Percentiles rank a stretch among this genome's conserved stretches.
phyloP scores from a whole-genome alignment of 2,797 vertebrate genomes.

The Sarcophilus harrisii region DNA sequence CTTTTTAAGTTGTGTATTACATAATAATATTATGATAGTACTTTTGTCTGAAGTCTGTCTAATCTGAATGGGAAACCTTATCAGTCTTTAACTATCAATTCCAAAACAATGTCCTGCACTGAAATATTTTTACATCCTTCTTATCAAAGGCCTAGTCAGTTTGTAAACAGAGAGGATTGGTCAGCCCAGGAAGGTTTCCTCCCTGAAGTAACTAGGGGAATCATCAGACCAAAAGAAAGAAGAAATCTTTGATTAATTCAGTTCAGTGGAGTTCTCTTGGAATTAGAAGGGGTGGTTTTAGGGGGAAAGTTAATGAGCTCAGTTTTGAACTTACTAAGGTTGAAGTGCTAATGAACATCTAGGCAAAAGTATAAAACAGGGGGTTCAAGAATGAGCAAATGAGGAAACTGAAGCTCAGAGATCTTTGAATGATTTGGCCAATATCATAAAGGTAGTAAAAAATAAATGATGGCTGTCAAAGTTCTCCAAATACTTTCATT shows the following conservation, averaged over 20 bases:
- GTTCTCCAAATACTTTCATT: neutral
- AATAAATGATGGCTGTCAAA: neutral
- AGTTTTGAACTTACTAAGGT: neutral
- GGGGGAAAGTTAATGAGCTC: neutral
- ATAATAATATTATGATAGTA: neutral
- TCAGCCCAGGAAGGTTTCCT: neutral
- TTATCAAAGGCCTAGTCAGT: neutral
- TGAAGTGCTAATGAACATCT: neutral
- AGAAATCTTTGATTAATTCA: neutral
- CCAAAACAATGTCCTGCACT: neutral
- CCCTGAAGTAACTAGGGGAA: neutral
- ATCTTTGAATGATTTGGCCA: neutral
- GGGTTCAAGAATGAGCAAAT: neutral
- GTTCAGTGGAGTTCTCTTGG: neutral
- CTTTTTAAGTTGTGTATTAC: neutral
- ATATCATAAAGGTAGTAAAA: neutral
- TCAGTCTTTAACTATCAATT: neutral
- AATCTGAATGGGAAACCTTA: neutral
- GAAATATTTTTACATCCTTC: neutral
- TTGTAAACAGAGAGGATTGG: neutral
- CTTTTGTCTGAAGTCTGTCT: neutral
- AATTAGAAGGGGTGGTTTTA: neutral
- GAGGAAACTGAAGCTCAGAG: neutral
- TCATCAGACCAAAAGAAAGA: neutral
- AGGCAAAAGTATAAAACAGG: neutral